phyloP scores from a whole-genome alignment of 2,113 vertebrate genomes.

The Pseudopipra pipra region DNA sequence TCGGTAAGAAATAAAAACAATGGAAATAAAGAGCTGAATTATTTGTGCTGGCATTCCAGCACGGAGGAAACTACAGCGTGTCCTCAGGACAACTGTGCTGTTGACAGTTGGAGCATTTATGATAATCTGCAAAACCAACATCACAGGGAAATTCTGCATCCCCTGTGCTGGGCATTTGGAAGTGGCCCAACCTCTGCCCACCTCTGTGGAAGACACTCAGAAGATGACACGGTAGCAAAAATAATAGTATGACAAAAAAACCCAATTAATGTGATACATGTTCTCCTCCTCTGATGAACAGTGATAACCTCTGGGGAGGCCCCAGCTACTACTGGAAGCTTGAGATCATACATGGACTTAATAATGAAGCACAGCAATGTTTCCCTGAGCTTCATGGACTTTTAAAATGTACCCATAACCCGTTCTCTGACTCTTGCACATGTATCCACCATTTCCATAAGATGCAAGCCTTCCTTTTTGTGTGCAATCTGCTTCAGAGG shows the following conservation, averaged over 20 bases:
- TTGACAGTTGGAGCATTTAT: neutral
- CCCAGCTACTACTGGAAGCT: neutral
- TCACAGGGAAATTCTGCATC: neutral
- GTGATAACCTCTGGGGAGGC: neutral
- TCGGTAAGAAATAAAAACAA: neutral
- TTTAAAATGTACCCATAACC: neutral
- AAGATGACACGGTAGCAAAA: neutral
- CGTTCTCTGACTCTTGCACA: neutral
- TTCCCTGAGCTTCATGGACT: neutral
- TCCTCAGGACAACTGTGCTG: neutral
- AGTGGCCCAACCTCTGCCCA: neutral
- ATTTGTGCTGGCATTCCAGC: neutral
- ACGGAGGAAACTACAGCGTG: neutral
- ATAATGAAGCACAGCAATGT: neutral
- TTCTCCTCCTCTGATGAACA: neutral
- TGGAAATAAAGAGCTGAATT: neutral
- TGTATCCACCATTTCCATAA: neutral
- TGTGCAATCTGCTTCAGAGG: neutral
- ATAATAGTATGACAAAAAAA: rapidly evolving
- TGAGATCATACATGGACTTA: neutral
- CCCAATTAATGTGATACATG: rapidly evolving
- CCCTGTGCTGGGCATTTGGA: neutral
- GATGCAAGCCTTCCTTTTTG: neutral
- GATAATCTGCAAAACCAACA: neutral
- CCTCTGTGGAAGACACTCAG: neutral